Percentiles rank a stretch among this genome's conserved stretches.
These are phyloP conservation scores for Hipposideros larvatus DNA, from an alignment of 2,797 vertebrate genomes.

Conservation along the genomic window DNA sequence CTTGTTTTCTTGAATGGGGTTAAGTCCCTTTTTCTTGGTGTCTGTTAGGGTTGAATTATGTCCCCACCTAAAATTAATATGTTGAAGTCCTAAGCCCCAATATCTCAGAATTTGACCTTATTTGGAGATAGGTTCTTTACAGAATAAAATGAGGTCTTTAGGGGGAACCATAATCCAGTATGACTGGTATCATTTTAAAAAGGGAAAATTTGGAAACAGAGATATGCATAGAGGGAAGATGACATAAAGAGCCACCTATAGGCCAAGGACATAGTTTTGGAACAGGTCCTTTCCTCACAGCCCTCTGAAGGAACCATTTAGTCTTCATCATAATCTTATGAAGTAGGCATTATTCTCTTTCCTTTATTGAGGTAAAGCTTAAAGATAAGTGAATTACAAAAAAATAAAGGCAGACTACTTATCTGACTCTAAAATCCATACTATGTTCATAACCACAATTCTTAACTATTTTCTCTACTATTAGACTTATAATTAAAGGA, in stretches of 20 bases:
- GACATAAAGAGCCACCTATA: accelerated
- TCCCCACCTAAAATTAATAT: not conserved
- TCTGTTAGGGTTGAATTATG: not conserved
- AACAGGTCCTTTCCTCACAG: not conserved
- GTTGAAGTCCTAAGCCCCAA: not conserved
- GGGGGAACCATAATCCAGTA: not conserved
- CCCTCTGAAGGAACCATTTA: not conserved
- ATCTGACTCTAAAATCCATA: not conserved
- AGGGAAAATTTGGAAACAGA: not conserved
- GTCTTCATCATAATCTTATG: not conserved
- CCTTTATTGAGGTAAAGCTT: not conserved
- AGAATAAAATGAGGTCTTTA: not conserved
- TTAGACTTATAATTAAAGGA: not conserved
- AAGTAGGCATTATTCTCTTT: not conserved
- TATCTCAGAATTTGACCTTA: not conserved
- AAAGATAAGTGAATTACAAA: not conserved
- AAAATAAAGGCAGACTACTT: not conserved
- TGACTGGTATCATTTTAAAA: not conserved
- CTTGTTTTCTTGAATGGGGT: not conserved
- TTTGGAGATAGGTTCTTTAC: not conserved
- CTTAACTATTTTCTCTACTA: not conserved
- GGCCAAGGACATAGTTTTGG: not conserved
- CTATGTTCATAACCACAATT: not conserved
- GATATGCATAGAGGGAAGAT: not conserved
- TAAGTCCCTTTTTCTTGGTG: not conserved